Conservation (phyloP, 1,140 invertebrate species). For the Rhagoletis pomonella region DNA sequence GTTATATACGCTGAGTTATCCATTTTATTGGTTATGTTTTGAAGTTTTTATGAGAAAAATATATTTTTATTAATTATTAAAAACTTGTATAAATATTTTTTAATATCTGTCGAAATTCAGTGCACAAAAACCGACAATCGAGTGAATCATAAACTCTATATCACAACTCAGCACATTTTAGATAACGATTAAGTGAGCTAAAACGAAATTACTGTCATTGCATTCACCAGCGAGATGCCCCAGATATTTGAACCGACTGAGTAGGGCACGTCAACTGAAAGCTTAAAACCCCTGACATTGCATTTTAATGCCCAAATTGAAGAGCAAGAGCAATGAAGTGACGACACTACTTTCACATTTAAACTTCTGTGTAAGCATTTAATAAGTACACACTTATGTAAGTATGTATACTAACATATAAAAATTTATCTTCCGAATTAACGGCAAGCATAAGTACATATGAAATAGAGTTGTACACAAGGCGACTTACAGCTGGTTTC, state of each 20-base stretch:
- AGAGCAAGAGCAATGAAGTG: background rate
- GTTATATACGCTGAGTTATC: constrained; percentile 66
- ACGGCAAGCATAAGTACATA: background rate
- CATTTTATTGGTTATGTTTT: constrained; percentile 55
- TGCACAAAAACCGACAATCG: too few relatives aligned
- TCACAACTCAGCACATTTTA: too few relatives aligned
- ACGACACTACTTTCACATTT: background rate
- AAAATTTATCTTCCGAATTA: too few relatives aligned
- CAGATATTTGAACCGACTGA: background rate
- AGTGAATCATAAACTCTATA: too few relatives aligned
- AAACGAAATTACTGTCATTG: too few relatives aligned
- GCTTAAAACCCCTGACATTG: background rate
- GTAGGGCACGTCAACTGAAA: constrained; percentile 17
- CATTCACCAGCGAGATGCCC: background rate
- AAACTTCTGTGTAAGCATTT: background rate
- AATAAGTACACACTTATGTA: background rate
- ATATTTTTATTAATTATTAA: too few relatives aligned
- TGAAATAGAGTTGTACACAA: background rate
- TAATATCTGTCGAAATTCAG: too few relatives aligned
- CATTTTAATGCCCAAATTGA: constrained; percentile 25
- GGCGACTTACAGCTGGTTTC: too few relatives aligned
- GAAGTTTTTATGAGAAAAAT: too few relatives aligned
- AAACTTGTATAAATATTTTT: too few relatives aligned
- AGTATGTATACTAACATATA: background rate
- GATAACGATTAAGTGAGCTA: background rate